Evolutionary conservation across 2,888 invertebrate species (phyloP).

Genomic region (Physocephala rufipes): DNA sequence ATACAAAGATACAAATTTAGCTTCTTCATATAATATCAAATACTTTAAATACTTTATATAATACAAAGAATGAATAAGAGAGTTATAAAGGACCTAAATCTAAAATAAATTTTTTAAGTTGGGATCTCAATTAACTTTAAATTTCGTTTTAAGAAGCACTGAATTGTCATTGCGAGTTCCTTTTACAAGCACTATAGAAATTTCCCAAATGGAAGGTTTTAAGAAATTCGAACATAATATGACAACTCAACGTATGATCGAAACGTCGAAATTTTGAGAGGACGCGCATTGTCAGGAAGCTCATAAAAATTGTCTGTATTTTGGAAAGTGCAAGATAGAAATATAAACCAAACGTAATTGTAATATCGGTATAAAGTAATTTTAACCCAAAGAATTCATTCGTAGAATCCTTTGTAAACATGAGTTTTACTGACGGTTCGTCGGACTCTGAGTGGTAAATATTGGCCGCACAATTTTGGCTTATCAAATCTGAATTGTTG

Average conservation of each 20-base stretch:
- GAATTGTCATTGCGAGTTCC: background rate
- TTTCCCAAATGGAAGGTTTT: too few species aligned
- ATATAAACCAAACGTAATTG: background rate
- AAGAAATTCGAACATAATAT: constrained; percentile 4
- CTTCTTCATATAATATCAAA: background rate
- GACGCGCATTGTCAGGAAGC: constrained; percentile 23
- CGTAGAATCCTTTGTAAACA: constrained; percentile 35
- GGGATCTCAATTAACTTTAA: background rate
- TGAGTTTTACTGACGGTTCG: constrained; percentile 60
- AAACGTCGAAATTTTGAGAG: constrained; percentile 19
- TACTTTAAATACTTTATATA: background rate
- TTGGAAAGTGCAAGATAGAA: background rate
- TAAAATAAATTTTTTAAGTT: background rate
- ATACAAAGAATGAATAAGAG: background rate
- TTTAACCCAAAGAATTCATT: background rate
- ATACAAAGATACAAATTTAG: background rate
- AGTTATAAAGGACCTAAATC: background rate
- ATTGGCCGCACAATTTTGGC: constrained; percentile 9
- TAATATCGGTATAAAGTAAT: background rate
- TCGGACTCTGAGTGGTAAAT: constrained; percentile 61
- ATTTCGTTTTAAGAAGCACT: background rate
- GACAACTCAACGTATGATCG: constrained; percentile 25
- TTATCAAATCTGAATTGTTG: background rate
- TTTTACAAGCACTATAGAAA: background rate
- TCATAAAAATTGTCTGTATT: background rate